These are phyloP conservation scores for Mesembrinibis cayennensis DNA, from an alignment of 2,113 vertebrate genomes.

Conservation along the genomic window DNA sequence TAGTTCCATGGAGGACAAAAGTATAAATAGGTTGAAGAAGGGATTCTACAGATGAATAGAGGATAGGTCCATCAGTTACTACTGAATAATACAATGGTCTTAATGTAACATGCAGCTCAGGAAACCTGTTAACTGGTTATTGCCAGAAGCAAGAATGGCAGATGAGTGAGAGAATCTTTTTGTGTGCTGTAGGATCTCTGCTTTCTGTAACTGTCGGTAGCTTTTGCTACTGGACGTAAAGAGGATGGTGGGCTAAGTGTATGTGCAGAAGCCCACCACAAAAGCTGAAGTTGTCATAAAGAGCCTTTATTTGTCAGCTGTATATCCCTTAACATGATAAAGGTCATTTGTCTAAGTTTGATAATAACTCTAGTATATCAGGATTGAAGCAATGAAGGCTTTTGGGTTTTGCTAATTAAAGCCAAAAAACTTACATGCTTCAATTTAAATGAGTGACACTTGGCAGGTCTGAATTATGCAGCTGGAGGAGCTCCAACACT, in stretches of 20 bases:
- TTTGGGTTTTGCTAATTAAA: slow-evolving; percentile 27
- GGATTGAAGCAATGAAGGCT: background rate
- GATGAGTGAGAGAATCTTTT: background rate
- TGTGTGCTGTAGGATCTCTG: background rate
- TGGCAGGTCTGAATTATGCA: slow-evolving; percentile 31
- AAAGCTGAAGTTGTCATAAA: background rate
- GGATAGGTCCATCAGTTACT: background rate
- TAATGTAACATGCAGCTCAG: background rate
- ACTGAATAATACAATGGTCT: background rate
- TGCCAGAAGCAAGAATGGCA: background rate
- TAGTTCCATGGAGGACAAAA: background rate
- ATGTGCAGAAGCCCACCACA: background rate
- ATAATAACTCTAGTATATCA: background rate
- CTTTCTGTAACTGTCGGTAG: background rate
- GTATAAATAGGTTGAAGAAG: background rate
- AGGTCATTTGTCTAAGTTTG: background rate
- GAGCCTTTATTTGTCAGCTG: background rate
- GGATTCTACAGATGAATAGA: background rate
- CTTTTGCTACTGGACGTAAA: background rate
- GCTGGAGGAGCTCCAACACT: slow-evolving; percentile 49
- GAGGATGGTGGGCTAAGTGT: background rate
- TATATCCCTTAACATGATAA: background rate
- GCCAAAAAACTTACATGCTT: background rate
- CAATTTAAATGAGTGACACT: slow-evolving; percentile 21
- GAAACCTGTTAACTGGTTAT: background rate